These are phyloP conservation scores for Drosophila subobscura DNA, from an alignment of 1,140 invertebrate genomes.

Conservation along the genomic window DNA sequence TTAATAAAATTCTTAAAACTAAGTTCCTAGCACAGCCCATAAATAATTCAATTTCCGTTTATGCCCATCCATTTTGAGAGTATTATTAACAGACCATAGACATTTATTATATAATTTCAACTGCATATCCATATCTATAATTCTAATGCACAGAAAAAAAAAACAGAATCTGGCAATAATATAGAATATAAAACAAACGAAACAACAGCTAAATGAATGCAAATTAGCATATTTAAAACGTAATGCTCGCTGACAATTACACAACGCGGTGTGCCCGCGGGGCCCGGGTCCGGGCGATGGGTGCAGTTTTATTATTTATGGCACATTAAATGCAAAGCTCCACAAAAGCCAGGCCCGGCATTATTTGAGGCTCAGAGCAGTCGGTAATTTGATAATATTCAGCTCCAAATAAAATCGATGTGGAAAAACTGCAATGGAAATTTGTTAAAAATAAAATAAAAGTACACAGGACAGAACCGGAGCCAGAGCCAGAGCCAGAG, in stretches of 20 bases:
- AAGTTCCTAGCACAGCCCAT: too few relatives aligned
- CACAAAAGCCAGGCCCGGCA: constrained; percentile 40
- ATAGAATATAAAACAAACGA: constrained; percentile 45
- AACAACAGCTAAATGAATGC: constrained; percentile 59
- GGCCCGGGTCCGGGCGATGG: background rate
- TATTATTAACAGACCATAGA: too few relatives aligned
- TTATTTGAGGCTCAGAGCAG: background rate
- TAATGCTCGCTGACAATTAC: constrained; percentile 71
- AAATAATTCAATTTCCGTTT: too few relatives aligned
- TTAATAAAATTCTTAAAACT: too few relatives aligned
- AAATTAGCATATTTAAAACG: constrained; percentile 78
- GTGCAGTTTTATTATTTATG: constrained; percentile 71
- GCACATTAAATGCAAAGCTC: constrained; percentile 61
- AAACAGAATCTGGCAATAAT: constrained; percentile 15
- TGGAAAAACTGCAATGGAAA: background rate
- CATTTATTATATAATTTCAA: too few relatives aligned
- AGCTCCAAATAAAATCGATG: constrained; percentile 12
- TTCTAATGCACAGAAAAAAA: background rate
- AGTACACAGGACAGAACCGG: too few relatives aligned
- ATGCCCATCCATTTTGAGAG: too few relatives aligned
- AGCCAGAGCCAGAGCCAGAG: background rate
- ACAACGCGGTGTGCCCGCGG: constrained; percentile 26
- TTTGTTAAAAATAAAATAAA: constrained; percentile 2
- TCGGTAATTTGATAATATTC: constrained; percentile 24
- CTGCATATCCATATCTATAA: too few relatives aligned